These are phyloP conservation scores for Acridotheres tristis DNA, from an alignment of 2,797 vertebrate species.

Conservation along the genomic window DNA sequence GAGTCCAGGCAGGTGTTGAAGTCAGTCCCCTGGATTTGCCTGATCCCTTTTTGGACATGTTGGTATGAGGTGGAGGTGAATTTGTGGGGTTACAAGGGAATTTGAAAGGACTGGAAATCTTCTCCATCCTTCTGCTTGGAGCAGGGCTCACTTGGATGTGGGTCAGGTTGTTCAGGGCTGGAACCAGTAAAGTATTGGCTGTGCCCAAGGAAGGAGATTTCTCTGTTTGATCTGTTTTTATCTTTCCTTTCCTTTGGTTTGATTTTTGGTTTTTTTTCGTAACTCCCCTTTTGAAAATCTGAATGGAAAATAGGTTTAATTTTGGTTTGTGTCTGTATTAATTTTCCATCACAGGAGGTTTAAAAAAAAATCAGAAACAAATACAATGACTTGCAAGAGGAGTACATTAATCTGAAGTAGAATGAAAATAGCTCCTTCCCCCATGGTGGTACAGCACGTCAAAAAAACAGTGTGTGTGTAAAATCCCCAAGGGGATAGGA, in stretches of 20 bases:
- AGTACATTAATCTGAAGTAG: background rate
- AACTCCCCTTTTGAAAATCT: background rate
- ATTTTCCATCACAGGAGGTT: background rate
- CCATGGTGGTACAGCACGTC: accelerated
- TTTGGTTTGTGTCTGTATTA: background rate
- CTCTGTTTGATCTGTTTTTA: background rate
- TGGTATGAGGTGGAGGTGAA: background rate
- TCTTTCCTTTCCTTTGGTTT: background rate
- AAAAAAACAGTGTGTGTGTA: background rate
- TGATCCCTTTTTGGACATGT: background rate
- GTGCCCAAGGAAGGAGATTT: background rate
- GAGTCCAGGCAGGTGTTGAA: background rate
- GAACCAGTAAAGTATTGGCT: background rate
- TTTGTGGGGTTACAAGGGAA: background rate
- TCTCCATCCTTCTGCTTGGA: background rate
- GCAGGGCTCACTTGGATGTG: background rate
- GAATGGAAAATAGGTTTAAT: background rate
- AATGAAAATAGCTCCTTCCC: background rate
- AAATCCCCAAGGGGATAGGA: background rate
- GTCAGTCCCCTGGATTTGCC: background rate
- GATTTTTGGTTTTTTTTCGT: background rate
- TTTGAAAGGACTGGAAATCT: background rate
- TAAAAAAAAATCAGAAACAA: background rate
- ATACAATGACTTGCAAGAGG: background rate
- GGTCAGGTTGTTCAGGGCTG: background rate